Evolutionary conservation across 2,888 invertebrate genomes (phyloP).

Genomic region (Hirtodrosophila histrioides): DNA sequence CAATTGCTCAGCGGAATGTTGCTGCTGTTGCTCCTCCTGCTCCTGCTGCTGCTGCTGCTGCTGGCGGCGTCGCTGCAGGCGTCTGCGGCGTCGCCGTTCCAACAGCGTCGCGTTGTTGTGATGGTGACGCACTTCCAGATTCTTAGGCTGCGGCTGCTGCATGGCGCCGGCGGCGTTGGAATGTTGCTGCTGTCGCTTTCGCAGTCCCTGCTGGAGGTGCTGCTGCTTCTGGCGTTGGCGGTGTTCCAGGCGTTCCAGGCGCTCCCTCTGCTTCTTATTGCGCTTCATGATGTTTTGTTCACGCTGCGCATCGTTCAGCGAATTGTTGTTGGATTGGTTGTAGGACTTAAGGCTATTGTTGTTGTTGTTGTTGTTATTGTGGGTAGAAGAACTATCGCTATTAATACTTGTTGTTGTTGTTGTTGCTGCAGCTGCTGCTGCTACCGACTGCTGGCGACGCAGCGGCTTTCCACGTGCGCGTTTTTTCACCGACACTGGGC

Average conservation of each 20-base stretch:
- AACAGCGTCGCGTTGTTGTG: slow-evolving; percentile 75
- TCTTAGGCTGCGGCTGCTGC: slow-evolving; percentile 74
- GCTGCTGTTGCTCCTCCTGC: slow-evolving; percentile 33
- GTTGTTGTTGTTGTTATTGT: slow-evolving; percentile 41
- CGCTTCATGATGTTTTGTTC: slow-evolving; percentile 56
- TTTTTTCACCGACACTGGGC: slow-evolving; percentile 49
- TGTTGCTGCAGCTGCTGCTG: slow-evolving; percentile 45
- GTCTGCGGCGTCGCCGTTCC: slow-evolving; percentile 50
- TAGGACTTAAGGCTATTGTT: slow-evolving; percentile 59
- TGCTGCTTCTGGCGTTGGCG: slow-evolving; percentile 43
- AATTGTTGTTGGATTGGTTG: slow-evolving; percentile 40
- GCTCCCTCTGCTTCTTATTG: slow-evolving; percentile 34
- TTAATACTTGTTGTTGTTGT: slow-evolving; percentile 67
- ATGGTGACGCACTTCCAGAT: slow-evolving; percentile 78
- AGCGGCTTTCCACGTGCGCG: slow-evolving; percentile 44
- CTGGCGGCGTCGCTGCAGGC: slow-evolving; percentile 49
- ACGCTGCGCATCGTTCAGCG: slow-evolving; percentile 40
- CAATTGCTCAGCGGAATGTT: slow-evolving; percentile 53
- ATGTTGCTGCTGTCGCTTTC: slow-evolving; percentile 41
- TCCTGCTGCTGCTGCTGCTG: slow-evolving; percentile 36
- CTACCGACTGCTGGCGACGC: slow-evolving; percentile 48
- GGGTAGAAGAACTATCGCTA: slow-evolving; percentile 63
- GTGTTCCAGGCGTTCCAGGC: slow-evolving; percentile 38
- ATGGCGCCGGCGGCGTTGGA: slow-evolving; percentile 43
- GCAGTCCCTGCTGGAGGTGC: slow-evolving; percentile 33